phyloP scores from a whole-genome alignment of 2,113 vertebrate species.

The Pardalotus punctatus region DNA sequence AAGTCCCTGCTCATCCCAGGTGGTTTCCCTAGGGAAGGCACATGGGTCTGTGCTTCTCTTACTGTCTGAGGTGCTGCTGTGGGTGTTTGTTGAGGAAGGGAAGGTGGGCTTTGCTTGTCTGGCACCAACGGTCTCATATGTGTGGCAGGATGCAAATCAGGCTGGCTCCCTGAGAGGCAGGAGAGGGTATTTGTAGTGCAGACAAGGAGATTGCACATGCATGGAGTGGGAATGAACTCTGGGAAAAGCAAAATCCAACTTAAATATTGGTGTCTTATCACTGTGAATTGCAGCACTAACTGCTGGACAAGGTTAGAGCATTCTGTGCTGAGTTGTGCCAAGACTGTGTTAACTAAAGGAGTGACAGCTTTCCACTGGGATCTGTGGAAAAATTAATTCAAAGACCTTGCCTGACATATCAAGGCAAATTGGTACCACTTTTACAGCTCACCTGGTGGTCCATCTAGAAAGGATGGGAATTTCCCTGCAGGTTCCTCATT shows the following conservation, averaged over 20 bases:
- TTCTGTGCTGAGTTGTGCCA: rapidly evolving
- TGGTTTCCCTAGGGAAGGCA: background rate
- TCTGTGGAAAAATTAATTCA: background rate
- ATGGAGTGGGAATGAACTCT: background rate
- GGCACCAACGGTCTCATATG: rapidly evolving
- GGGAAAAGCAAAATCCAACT: background rate
- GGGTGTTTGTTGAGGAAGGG: background rate
- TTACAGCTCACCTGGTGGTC: background rate
- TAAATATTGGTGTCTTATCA: background rate
- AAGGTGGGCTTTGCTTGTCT: background rate
- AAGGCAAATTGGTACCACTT: background rate
- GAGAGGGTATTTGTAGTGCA: background rate
- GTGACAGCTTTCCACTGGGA: background rate
- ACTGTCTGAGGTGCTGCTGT: background rate
- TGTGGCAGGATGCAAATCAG: rapidly evolving
- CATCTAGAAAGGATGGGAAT: background rate
- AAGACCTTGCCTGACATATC: background rate
- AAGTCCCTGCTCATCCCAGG: background rate
- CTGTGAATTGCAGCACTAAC: background rate
- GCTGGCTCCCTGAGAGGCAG: background rate
- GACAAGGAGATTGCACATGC: background rate
- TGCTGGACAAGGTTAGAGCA: rapidly evolving
- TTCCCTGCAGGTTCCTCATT: background rate
- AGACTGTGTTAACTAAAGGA: background rate
- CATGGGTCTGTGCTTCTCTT: background rate